phyloP scores from a whole-genome alignment of 2,888 invertebrate genomes.

The Idaea aversata region DNA sequence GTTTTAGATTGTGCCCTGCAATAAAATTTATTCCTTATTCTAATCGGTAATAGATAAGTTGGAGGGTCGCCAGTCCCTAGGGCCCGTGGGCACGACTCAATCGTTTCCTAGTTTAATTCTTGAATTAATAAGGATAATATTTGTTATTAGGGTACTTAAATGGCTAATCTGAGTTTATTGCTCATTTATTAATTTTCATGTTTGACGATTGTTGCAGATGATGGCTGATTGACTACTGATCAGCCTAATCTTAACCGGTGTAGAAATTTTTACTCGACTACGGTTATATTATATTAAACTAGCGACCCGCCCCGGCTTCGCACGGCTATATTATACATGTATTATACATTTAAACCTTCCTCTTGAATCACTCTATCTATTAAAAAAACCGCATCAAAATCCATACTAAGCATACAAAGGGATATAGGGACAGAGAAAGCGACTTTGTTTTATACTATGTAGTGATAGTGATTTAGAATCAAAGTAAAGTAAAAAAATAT shows the following conservation, averaged over 20 bases:
- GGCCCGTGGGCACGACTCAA: slow-evolving; percentile 47
- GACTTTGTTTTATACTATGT: no score
- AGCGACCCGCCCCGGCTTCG: no score
- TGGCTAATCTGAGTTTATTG: slow-evolving; percentile 1
- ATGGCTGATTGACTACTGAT: not conserved
- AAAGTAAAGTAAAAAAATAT: no score
- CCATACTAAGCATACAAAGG: no score
- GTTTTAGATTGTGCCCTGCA: slow-evolving; percentile 60
- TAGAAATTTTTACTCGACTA: no score
- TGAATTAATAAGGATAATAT: slow-evolving; percentile 39
- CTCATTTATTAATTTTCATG: not conserved
- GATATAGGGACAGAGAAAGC: no score
- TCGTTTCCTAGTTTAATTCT: slow-evolving; percentile 37
- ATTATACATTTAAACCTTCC: no score
- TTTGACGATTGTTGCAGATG: not conserved
- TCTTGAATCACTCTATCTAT: no score
- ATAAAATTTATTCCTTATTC: slow-evolving; percentile 66
- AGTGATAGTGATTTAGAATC: no score
- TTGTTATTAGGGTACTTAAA: slow-evolving; percentile 33
- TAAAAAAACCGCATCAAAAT: no score
- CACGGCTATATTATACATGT: no score
- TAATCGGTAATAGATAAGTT: slow-evolving; percentile 68
- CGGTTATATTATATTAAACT: no score
- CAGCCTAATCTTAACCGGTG: not conserved
- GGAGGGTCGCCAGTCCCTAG: slow-evolving; percentile 37